Conservation (phyloP, 2,113 vertebrate genomes). For the Aspidoscelis tigris region DNA sequence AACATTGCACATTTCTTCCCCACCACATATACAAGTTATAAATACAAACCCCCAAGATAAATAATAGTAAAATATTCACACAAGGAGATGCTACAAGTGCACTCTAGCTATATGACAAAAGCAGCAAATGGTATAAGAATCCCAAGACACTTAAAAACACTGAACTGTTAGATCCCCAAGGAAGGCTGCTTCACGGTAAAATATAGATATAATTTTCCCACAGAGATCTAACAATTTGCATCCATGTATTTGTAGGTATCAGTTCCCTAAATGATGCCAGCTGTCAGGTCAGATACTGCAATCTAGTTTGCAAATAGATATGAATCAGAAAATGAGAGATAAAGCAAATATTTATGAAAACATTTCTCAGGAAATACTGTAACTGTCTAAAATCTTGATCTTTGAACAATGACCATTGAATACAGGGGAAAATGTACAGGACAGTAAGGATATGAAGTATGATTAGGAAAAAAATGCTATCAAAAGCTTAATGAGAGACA, state of each 20-base stretch:
- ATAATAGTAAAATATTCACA: constrained; percentile 1
- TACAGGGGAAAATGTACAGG: background rate
- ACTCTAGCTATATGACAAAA: background rate
- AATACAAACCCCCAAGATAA: background rate
- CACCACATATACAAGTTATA: background rate
- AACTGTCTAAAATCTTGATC: background rate
- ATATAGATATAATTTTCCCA: constrained; percentile 52
- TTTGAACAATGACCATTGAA: constrained; percentile 38
- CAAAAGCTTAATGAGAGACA: constrained; percentile 59
- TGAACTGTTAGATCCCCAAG: constrained; percentile 36
- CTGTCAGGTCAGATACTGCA: constrained; percentile 28
- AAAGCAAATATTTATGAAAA: too few relatives aligned
- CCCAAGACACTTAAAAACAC: constrained; percentile 51
- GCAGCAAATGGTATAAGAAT: background rate
- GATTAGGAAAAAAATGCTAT: constrained; percentile 32
- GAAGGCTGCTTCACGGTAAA: constrained; percentile 42
- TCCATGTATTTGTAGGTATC: constrained; percentile 33
- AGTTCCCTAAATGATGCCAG: constrained; percentile 8
- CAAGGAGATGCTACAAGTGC: constrained; percentile 5
- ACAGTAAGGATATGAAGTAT: constrained; percentile 23
- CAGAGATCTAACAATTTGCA: constrained; percentile 30
- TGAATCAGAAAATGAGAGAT: background rate
- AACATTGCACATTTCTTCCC: background rate
- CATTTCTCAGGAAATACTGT: background rate
- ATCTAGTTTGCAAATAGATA: constrained; percentile 3